Evolutionary conservation across 2,113 vertebrate species (phyloP).

Genomic region (Macaca fascicularis): DNA sequence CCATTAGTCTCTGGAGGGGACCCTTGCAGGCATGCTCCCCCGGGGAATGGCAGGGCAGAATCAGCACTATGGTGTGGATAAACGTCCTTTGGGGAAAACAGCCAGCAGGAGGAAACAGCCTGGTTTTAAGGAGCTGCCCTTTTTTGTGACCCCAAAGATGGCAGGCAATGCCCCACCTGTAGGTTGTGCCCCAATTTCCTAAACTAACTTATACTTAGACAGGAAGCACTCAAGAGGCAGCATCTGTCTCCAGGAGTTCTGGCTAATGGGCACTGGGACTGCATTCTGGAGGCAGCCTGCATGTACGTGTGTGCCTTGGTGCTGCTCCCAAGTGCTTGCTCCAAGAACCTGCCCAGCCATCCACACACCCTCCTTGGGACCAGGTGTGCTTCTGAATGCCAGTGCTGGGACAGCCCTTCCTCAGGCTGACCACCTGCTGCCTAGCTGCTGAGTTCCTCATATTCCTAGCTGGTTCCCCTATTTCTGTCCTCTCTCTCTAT

Average conservation of each 20-base stretch:
- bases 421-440: too few relatives aligned
- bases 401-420: too few relatives aligned
- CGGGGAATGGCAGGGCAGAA: background rate
- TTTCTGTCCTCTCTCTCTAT: background rate
- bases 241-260: accelerated
- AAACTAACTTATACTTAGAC: background rate
- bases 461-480: background rate
- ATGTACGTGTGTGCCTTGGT: background rate
- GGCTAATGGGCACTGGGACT: accelerated
- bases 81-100: background rate
- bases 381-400: background rate
- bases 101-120: background rate
- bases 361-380: background rate
- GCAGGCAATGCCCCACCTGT: background rate
- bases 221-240: background rate
- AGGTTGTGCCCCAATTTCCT: background rate
- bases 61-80: too few relatives aligned
- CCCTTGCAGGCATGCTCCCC: background rate
- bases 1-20: background rate
- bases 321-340: background rate
- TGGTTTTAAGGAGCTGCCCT: too few relatives aligned
- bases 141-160: background rate
- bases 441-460: background rate
- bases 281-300: background rate
- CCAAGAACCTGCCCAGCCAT: background rate